Percentiles rank a stretch among this genome's conserved stretches.
Conservation (phyloP, 2,888 invertebrate species). For the Xestia xanthographa region DNA sequence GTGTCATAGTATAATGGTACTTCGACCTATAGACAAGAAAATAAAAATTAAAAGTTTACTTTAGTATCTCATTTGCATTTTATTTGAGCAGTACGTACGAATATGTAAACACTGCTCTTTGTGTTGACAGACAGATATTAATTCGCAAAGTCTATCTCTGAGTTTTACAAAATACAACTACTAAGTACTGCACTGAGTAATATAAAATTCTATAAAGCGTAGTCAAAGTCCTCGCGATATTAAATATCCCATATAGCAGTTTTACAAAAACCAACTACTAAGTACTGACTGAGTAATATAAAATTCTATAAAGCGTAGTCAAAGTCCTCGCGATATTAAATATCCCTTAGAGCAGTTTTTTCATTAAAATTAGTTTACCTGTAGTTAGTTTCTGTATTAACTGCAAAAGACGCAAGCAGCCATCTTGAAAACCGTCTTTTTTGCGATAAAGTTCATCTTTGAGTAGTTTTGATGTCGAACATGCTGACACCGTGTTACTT, state of each 20-base stretch:
- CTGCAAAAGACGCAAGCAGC: neutral
- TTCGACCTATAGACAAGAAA: neutral
- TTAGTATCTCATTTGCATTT: neutral
- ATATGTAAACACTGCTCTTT: too few relatives aligned
- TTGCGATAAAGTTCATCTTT: neutral
- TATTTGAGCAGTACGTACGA: neutral
- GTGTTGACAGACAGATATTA: neutral
- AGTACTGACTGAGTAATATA: neutral
- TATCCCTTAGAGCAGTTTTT: neutral
- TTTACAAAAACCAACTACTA: neutral
- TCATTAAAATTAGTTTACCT: conserved; percentile 15
- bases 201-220: neutral
- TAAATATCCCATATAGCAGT: neutral
- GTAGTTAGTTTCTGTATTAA: neutral
- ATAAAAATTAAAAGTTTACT: neutral
- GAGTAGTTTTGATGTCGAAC: neutral
- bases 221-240: neutral
- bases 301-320: neutral
- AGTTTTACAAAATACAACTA: too few relatives aligned
- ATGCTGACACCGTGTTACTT: too few relatives aligned
- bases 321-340: neutral
- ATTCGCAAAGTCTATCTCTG: neutral
- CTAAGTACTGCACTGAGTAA: neutral
- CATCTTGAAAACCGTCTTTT: neutral
- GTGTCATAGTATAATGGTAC: neutral